Evolutionary conservation across 2,797 vertebrate species (phyloP), one percentile per base, ranked within the genome.

Genomic region (Halcyon leucocephala): DNA sequence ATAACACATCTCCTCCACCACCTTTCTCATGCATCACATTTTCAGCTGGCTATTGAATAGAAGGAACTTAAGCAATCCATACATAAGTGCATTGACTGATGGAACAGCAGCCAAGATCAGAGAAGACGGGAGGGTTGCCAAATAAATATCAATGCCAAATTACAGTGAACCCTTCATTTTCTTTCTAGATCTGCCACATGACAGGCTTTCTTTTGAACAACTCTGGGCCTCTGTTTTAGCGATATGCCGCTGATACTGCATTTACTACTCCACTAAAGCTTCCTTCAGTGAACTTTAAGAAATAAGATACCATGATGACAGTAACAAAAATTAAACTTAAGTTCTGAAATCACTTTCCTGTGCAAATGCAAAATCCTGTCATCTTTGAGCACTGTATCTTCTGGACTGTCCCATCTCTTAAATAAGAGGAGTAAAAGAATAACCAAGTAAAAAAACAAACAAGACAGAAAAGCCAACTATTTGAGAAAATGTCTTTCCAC

Each of bases 181-280:
- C 77, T 54, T 82, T 84, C 60, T 70, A 82, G 61, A 49, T 91
- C 71, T 90, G 49, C 46, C 66, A 76, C 54, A 86, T 2, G 2
- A 67, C 42, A 76, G 39, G 19, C 66, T 94, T 83, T 76, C 65
- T 69, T 72, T 37, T 18, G 0, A 89, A 57, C 31, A 86, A 19
- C 21, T 86, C 31, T 0, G 1, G 28, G 76, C 16, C 48, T 87
- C 60, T 1, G 3, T 71, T 83, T 90, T 74, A 88, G 21, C 60
- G 41, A 64, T 31, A 74, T 0, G 0, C 4, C 17, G 8, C 28
- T 52, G 17, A 71, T 41, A 58, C 42, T 15, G 29, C 24, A 74
- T 58, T 77, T 78, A 55, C 14, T 42, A 51, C 73, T 83, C 71
- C 48, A 54, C 41, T 57, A 81, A 62, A 24, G 31, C 35, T 74